Evolutionary conservation across 2,888 invertebrate species (phyloP), one percentile per base, ranked within the genome.

Genomic region (Furcula furcula): DNA sequence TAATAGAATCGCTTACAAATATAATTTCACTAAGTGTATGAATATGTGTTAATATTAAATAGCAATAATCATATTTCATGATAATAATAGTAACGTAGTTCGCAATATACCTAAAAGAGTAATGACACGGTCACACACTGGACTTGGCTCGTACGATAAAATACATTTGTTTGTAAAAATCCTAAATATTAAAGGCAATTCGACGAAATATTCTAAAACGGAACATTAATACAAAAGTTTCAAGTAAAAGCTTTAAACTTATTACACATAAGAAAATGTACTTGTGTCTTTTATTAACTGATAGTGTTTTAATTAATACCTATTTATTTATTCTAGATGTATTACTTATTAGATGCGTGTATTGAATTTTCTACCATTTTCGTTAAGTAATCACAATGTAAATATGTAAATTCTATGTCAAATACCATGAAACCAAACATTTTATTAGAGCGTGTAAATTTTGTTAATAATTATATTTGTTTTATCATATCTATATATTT

Each of bases 341-440:
- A 36, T 54, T 39, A 39, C 34, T 46, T 37, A 36, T 30, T 39
- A 14, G 15, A 44, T 41, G 41, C 41, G 44, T 57, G 38, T 48
- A 60, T 59, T 67, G 57, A 70, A 67, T 58, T 71, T 76, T 78
- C 77, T 81, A 82, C 79, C 77, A 78, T 64, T 78, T 31, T 76
- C 76, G 67, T 80, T 78, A 48, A 35, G 37, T 36, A 79, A 62
- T 76, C 68, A 65, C 58, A 52, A 51, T 88, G 88, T 88, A 88
- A 78, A 88, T 88, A 88, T 88, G 87, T 87, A 88, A 84, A 87
- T 85, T 82, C 75, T 76, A 79, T 68, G 65, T 85, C 80, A 76
- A 77, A 81, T 85, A 86, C 80, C 85, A 81, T 70, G 78, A 86
- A 85, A 88, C 88, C 88, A 87, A 88, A 88, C 88, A 81, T 81